A percentile compares a stretch with the other conserved stretches of the same genome.
Conservation (phyloP, 2,888 invertebrate genomes). For the Drosophila macrospina region DNA sequence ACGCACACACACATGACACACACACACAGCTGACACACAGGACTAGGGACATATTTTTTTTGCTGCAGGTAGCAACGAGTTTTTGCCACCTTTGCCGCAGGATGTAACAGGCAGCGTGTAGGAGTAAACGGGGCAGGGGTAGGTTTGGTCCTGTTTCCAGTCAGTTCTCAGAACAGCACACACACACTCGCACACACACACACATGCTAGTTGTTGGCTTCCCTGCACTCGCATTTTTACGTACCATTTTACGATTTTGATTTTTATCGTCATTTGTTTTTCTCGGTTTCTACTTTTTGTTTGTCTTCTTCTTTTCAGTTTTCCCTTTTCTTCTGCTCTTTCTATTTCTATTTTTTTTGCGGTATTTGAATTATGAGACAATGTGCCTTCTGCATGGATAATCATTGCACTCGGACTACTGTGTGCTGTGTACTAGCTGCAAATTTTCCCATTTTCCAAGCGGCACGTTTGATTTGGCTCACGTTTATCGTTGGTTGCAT, state of each 20-base stretch:
- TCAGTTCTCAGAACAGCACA: constrained; percentile 58
- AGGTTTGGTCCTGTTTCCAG: constrained; percentile 43
- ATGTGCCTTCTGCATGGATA: constrained; percentile 59
- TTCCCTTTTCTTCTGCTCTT: background rate
- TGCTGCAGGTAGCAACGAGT: constrained; percentile 69
- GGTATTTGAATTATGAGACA: constrained; percentile 73
- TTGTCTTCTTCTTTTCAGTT: constrained; percentile 12
- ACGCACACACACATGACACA: constrained; percentile 6
- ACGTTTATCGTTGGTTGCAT: constrained; percentile 57
- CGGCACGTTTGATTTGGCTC: constrained; percentile 69
- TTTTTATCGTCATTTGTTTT: constrained; percentile 62
- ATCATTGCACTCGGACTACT: constrained; percentile 70
- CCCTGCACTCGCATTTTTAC: constrained; percentile 66
- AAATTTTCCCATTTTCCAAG: constrained; percentile 31
- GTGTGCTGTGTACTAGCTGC: constrained; percentile 53
- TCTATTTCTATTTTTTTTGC: constrained; percentile 55
- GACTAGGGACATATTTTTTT: constrained; percentile 62
- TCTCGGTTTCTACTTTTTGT: constrained; percentile 29
- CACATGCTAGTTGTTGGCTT: constrained; percentile 31
- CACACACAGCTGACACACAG: background rate
- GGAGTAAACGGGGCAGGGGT: constrained; percentile 60
- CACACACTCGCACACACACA: constrained; percentile 18
- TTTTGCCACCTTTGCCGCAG: constrained; percentile 81
- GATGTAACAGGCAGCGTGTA: constrained; percentile 72
- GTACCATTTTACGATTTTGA: constrained; percentile 75